Evolutionary conservation across 2,113 vertebrate species (phyloP).

Genomic region (Agapornis roseicollis): DNA sequence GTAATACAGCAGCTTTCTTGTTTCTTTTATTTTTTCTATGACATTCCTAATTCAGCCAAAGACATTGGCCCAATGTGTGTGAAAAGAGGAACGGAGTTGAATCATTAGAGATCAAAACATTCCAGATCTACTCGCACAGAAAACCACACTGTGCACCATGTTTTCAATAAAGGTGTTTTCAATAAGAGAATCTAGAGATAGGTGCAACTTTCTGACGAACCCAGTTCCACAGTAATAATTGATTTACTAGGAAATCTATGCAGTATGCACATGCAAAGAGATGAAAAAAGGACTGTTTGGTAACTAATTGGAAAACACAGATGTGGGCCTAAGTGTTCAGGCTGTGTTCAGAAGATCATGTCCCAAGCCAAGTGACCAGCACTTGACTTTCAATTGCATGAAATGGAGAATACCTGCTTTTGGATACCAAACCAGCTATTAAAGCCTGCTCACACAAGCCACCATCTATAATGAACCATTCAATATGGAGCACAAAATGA

Average conservation of each 20-base stretch:
- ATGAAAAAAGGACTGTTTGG: background rate
- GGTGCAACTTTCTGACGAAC: background rate
- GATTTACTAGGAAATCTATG: conserved; percentile 12
- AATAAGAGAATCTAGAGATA: background rate
- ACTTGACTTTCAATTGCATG: background rate
- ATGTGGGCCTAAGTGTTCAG: background rate
- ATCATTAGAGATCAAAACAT: background rate
- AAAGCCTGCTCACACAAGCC: background rate
- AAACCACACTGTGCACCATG: background rate
- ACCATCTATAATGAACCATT: background rate
- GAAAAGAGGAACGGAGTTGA: background rate
- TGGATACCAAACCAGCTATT: background rate
- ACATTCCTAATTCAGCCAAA: background rate
- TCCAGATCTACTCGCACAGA: background rate
- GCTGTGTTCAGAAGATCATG: background rate
- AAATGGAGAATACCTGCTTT: background rate
- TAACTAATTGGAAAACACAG: background rate
- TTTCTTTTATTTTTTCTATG: background rate
- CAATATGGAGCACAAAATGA: background rate
- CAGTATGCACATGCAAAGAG: background rate
- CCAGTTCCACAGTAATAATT: background rate
- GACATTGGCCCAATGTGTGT: background rate
- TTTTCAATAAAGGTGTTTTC: background rate
- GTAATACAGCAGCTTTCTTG: background rate
- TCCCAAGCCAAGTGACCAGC: background rate